phyloP scores from a whole-genome alignment of 1,140 invertebrate genomes.

The Oryzaephilus surinamensis region DNA sequence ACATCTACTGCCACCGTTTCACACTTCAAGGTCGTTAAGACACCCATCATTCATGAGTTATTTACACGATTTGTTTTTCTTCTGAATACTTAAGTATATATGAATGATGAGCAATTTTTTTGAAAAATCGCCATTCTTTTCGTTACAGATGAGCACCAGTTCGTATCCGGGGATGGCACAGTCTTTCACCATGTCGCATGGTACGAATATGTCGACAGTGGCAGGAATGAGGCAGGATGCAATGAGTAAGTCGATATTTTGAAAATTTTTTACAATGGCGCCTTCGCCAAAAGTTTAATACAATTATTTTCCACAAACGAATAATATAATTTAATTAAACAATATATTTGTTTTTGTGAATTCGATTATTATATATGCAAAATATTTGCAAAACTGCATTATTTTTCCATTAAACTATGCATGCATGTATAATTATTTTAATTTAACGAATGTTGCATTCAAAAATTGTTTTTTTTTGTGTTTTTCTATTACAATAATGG shows the following conservation, averaged over 20 bases:
- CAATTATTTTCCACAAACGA: too few species aligned
- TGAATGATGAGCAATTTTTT: not conserved
- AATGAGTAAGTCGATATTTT: conserved; percentile 77
- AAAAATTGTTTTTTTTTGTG: not conserved
- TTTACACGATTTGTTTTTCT: too few species aligned
- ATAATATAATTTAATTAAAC: not conserved
- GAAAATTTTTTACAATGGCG: too few species aligned
- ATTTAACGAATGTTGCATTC: not conserved
- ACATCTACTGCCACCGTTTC: too few species aligned
- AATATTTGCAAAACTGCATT: not conserved
- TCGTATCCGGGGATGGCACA: conserved; percentile 88
- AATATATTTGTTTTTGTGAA: not conserved
- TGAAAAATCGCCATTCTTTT: conserved; percentile 17
- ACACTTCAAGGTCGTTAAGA: too few species aligned
- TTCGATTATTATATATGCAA: not conserved
- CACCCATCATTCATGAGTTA: too few species aligned
- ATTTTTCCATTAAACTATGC: not conserved
- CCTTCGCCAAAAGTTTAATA: too few species aligned
- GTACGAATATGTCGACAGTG: conserved; percentile 78
- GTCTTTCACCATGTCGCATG: conserved; percentile 87
- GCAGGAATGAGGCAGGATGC: conserved; percentile 77
- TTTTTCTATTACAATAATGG: not conserved
- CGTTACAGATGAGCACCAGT: conserved; percentile 76
- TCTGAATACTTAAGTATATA: too few species aligned
- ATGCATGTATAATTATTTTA: conserved; percentile 3